phyloP scores from a whole-genome alignment of 2,888 invertebrate genomes.

The Alcis repandata region DNA sequence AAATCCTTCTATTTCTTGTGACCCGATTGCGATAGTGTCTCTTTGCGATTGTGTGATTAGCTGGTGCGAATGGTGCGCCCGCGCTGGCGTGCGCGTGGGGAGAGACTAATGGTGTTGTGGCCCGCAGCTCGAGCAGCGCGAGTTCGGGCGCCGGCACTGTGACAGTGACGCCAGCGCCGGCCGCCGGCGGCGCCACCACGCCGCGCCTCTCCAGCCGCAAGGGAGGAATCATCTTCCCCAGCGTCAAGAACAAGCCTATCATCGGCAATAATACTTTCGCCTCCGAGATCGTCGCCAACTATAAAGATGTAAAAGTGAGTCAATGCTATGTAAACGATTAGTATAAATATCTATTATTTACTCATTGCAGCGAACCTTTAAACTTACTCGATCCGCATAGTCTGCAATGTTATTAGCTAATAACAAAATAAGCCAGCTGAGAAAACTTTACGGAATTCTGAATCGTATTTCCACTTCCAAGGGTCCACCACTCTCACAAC shows the following conservation, averaged over 20 bases:
- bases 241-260: slow-evolving; percentile 95
- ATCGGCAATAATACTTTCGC: slow-evolving; percentile 94
- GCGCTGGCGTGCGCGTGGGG: slow-evolving; percentile 48
- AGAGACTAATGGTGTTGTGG: slow-evolving; percentile 76
- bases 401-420: slow-evolving; percentile 14
- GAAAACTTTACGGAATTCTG: not conserved
- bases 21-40: slow-evolving; percentile 56
- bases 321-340: slow-evolving; percentile 59
- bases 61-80: slow-evolving; percentile 24
- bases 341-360: slow-evolving; percentile 33
- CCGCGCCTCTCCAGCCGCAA: slow-evolving; percentile 87
- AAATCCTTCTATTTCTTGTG: slow-evolving; percentile 66
- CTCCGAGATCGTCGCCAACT: slow-evolving; percentile 90
- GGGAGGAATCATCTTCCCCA: slow-evolving; percentile 95
- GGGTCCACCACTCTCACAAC: not conserved
- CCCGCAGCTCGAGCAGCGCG: slow-evolving; percentile 81
- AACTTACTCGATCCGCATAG: not conserved
- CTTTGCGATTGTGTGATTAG: slow-evolving; percentile 49
- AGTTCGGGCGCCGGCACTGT: slow-evolving; percentile 65
- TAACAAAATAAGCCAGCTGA: slow-evolving; percentile 5
- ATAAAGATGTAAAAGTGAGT: slow-evolving; percentile 94
- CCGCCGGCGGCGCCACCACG: slow-evolving; percentile 61
- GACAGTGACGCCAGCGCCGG: slow-evolving; percentile 74
- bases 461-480: slow-evolving; percentile 9
- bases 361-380: slow-evolving; percentile 4